These are phyloP conservation scores for Nasonia giraulti DNA, from an alignment of 1,140 invertebrate genomes.

Conservation along the genomic window DNA sequence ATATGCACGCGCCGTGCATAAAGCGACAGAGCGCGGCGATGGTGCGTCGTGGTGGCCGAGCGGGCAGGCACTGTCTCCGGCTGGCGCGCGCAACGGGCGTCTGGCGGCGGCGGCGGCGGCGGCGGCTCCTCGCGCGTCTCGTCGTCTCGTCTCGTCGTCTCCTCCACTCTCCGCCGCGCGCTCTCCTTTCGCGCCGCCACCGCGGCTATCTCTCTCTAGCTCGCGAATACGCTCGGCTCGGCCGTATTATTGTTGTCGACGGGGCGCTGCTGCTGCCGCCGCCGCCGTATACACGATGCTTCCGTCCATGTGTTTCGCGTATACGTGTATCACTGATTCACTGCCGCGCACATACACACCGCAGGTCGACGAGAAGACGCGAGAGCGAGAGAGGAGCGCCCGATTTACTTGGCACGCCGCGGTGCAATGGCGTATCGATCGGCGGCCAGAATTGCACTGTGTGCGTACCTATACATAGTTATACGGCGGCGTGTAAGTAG, in stretches of 20 bases:
- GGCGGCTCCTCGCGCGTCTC: constrained; percentile 14
- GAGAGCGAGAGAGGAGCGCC: constrained; percentile 1
- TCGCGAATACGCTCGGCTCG: constrained; percentile 2
- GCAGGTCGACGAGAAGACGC: constrained; percentile 10
- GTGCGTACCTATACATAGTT: not conserved
- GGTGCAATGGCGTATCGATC: constrained; percentile 72
- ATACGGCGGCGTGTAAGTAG: not conserved
- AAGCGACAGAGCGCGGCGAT: not conserved
- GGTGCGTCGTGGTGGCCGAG: not conserved
- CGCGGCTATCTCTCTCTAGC: not conserved
- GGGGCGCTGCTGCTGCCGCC: constrained; percentile 20
- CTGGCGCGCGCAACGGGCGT: constrained; percentile 14
- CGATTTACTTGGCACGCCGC: constrained; percentile 63
- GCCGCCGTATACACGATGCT: constrained; percentile 3
- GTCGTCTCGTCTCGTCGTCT: constrained; percentile 29
- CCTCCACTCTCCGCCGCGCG: not conserved
- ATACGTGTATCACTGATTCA: not conserved
- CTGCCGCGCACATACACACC: not conserved
- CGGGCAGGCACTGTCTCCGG: constrained; percentile 1
- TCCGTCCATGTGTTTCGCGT: not conserved
- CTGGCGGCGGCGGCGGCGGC: constrained; percentile 9
- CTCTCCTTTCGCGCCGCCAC: not conserved
- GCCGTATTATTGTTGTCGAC: constrained; percentile 46
- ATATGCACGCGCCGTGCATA: not conserved
- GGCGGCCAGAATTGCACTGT: constrained; percentile 22